A percentile compares a stretch with the other conserved stretches of the same genome.
Evolutionary conservation across 2,113 vertebrate species (phyloP).

Genomic region (Ceratotherium simum): DNA sequence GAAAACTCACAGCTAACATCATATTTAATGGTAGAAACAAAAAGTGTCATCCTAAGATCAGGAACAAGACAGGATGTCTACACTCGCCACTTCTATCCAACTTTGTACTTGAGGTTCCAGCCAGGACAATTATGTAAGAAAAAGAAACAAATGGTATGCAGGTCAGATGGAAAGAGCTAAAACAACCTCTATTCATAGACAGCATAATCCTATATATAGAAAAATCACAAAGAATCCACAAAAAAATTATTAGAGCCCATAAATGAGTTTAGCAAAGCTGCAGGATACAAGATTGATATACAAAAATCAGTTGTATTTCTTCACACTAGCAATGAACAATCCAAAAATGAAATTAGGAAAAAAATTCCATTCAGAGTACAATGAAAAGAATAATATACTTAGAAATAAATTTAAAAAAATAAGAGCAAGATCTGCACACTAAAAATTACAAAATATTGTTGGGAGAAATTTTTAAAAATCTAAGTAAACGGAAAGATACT

Average conservation of each 20-base stretch:
- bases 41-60: background rate
- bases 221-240: background rate
- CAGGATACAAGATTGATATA: background rate
- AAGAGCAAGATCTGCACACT: background rate
- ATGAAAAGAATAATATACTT: background rate
- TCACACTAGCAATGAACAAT: background rate
- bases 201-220: background rate
- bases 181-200: background rate
- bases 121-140: background rate
- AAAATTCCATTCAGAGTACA: background rate
- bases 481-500: background rate
- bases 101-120: background rate
- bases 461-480: background rate
- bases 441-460: background rate
- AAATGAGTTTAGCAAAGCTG: background rate
- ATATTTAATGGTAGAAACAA: background rate
- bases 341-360: background rate
- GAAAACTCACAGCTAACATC: background rate
- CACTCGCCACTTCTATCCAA: background rate
- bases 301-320: background rate
- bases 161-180: background rate
- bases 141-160: background rate
- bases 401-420: background rate
- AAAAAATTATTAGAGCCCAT: background rate
- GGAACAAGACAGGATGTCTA: background rate